A percentile compares a stretch with the other conserved stretches of the same genome.
Evolutionary conservation across 2,888 invertebrate species (phyloP).

Genomic region (Leptogaster cylindrica): DNA sequence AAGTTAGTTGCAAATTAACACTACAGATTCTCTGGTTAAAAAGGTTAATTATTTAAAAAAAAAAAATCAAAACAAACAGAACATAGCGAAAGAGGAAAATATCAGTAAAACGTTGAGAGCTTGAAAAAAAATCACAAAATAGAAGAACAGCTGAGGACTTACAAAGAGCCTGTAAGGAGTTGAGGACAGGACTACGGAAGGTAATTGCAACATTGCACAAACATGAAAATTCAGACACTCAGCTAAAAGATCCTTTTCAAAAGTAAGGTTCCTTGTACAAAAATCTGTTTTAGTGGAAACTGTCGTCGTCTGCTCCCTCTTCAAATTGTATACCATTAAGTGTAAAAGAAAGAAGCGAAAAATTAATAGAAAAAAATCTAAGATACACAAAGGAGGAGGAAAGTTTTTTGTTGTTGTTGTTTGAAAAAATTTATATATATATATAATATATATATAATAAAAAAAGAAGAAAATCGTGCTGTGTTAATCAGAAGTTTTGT

Average conservation of each 20-base stretch:
- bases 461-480: too few relatives aligned
- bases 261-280: not conserved
- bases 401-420: not conserved
- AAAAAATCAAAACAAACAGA: too few relatives aligned
- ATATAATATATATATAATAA: too few relatives aligned
- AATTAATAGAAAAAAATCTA: not conserved
- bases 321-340: constrained; percentile 23
- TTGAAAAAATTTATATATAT: constrained; percentile 14
- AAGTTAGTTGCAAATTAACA: too few relatives aligned
- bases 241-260: constrained; percentile 16
- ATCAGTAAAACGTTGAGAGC: too few relatives aligned
- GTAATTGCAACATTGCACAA: constrained; percentile 20
- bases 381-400: not conserved
- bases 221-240: constrained; percentile 22
- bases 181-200: not conserved
- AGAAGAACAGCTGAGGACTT: not conserved
- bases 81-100: too few relatives aligned
- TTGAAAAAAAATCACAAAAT: too few relatives aligned
- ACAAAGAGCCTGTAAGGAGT: not conserved
- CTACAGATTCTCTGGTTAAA: not conserved
- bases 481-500: constrained; percentile 24
- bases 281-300: constrained; percentile 25
- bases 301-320: not conserved
- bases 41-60: not conserved
- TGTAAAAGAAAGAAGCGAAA: not conserved